phyloP scores from a whole-genome alignment of 2,797 vertebrate species.

The Otolemur crassicaudatus region DNA sequence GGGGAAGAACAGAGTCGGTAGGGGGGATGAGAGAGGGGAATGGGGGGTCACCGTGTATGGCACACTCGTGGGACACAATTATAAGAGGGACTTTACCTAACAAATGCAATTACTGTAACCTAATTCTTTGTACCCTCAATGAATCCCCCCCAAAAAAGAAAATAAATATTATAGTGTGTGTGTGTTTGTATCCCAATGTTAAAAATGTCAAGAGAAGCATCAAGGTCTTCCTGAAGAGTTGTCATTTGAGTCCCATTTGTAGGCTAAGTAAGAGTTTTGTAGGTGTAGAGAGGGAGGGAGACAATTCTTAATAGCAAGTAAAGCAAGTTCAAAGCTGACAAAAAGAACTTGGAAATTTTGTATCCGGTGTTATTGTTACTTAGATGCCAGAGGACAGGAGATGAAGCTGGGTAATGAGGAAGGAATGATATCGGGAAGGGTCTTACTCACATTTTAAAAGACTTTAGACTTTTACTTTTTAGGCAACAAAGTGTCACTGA shows the following conservation, averaged over 20 bases:
- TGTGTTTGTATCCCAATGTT: not conserved
- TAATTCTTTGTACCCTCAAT: too few species aligned
- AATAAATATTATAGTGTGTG: not conserved
- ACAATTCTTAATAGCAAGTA: not conserved
- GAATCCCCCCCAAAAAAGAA: not conserved
- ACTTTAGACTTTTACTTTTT: conserved; percentile 26
- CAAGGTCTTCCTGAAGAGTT: not conserved
- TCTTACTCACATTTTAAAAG: not conserved
- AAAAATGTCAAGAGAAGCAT: not conserved
- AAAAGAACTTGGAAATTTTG: not conserved
- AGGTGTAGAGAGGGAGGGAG: not conserved
- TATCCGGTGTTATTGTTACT: not conserved
- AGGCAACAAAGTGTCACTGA: not conserved
- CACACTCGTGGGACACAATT: too few species aligned
- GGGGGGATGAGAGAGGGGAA: too few species aligned
- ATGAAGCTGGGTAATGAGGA: not conserved
- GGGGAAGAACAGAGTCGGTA: too few species aligned
- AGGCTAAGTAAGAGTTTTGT: not conserved
- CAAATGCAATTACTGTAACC: too few species aligned
- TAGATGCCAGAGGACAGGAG: not conserved
- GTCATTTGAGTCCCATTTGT: not conserved
- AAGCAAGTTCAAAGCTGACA: not conserved
- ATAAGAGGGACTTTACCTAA: too few species aligned
- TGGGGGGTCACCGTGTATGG: too few species aligned
- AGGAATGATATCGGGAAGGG: not conserved